phyloP scores from a whole-genome alignment of 2,113 vertebrate genomes.

The Petaurus breviceps region DNA sequence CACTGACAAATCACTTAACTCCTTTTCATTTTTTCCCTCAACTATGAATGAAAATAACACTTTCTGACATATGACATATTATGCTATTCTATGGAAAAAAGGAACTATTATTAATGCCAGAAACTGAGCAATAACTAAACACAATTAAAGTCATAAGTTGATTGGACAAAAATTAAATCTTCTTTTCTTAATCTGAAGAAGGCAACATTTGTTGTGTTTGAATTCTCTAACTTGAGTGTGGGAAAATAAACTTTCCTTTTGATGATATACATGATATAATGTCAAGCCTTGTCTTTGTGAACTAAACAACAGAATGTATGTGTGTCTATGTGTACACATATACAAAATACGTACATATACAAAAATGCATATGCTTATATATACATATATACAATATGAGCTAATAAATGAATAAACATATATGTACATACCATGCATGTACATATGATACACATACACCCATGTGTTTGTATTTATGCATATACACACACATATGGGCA shows the following conservation, averaged over 20 bases:
- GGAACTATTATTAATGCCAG: not conserved
- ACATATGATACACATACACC: not conserved
- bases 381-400: fast-evolving
- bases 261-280: not conserved
- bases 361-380: not conserved
- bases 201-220: not conserved
- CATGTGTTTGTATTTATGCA: too few relatives aligned
- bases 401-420: not conserved
- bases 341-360: not conserved
- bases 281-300: not conserved
- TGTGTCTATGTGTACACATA: not conserved
- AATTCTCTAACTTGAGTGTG: not conserved
- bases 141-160: not conserved
- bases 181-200: not conserved
- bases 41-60: not conserved
- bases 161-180: not conserved
- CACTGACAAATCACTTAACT: not conserved
- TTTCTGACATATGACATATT: not conserved
- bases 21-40: not conserved
- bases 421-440: not conserved
- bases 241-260: not conserved
- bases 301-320: not conserved
- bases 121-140: not conserved
- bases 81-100: not conserved
- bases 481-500: not conserved